A percentile compares a stretch with the other conserved stretches of the same genome.
phyloP scores from a whole-genome alignment of 2,113 vertebrate species.

The Dermatemys mawii region DNA sequence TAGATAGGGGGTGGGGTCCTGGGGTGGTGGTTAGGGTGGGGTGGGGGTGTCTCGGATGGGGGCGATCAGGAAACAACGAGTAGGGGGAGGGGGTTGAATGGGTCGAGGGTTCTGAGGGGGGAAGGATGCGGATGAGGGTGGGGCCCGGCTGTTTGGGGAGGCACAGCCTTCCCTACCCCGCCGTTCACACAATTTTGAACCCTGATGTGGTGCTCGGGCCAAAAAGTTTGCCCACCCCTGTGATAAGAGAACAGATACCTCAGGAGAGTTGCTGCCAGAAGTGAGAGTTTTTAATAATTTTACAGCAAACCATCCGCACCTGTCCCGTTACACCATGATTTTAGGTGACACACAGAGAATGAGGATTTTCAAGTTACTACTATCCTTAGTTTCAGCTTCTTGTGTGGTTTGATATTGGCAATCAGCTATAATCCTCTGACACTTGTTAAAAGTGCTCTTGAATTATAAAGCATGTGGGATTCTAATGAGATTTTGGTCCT shows the following conservation, averaged over 20 bases:
- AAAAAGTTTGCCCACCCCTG: too few relatives aligned
- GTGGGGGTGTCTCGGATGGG: too few relatives aligned
- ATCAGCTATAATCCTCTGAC: neutral
- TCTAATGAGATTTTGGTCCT: neutral
- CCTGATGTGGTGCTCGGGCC: too few relatives aligned
- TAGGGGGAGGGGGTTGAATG: too few relatives aligned
- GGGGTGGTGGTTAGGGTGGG: too few relatives aligned
- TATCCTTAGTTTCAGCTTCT: neutral
- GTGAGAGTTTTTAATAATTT: neutral
- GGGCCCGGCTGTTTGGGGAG: too few relatives aligned
- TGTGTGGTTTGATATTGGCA: neutral
- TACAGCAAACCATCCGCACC: neutral
- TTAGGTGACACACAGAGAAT: neutral
- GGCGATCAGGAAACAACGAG: too few relatives aligned
- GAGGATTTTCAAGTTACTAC: neutral
- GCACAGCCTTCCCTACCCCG: too few relatives aligned
- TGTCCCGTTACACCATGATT: neutral
- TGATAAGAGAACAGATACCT: fast-evolving
- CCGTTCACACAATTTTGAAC: too few relatives aligned
- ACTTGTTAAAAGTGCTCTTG: neutral
- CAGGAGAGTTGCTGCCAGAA: neutral
- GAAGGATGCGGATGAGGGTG: too few relatives aligned
- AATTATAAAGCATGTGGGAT: neutral
- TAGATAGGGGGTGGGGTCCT: too few relatives aligned
- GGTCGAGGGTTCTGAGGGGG: too few relatives aligned